A percentile compares a stretch with the other conserved stretches of the same genome.
phyloP scores from a whole-genome alignment of 2,797 vertebrate species.

The Delichon dasypus region DNA sequence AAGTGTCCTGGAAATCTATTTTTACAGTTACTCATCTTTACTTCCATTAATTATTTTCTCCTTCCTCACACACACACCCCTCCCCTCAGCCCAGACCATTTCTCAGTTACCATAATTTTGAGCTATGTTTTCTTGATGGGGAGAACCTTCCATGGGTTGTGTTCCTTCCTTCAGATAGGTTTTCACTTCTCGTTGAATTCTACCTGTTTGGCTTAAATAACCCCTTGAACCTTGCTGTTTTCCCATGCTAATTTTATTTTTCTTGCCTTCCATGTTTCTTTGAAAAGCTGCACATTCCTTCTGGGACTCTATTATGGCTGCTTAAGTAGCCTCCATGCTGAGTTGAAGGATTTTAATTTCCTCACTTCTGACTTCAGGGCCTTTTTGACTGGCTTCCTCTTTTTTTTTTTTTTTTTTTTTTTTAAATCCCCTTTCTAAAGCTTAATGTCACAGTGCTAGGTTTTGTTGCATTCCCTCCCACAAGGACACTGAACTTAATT shows the following conservation, averaged over 20 bases:
- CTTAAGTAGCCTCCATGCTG: constrained; percentile 71
- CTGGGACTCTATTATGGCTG: constrained; percentile 68
- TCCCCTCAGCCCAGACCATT: not conserved
- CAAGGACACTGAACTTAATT: constrained; percentile 66
- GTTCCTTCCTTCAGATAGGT: not conserved
- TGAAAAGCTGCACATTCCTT: constrained; percentile 62
- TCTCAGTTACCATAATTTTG: not conserved
- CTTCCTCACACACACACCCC: not conserved
- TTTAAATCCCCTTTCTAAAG: constrained; percentile 37
- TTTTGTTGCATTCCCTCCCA: constrained; percentile 63
- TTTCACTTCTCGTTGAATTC: constrained; percentile 14
- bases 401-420: constrained; percentile 25
- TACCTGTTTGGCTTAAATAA: constrained; percentile 63
- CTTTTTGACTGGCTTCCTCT: constrained; percentile 59
- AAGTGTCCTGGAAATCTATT: not conserved
- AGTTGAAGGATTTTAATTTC: constrained; percentile 72
- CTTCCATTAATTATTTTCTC: not conserved
- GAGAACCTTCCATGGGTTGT: not conserved
- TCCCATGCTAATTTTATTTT: constrained; percentile 68
- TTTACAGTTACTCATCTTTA: not conserved
- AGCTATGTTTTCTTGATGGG: not conserved
- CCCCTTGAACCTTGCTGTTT: constrained; percentile 52
- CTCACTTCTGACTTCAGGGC: constrained; percentile 69
- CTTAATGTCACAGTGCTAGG: constrained; percentile 58
- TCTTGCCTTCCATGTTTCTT: constrained; percentile 27